Conservation (phyloP, 2,113 vertebrate genomes). For the Corythoichthys haematopterus region DNA sequence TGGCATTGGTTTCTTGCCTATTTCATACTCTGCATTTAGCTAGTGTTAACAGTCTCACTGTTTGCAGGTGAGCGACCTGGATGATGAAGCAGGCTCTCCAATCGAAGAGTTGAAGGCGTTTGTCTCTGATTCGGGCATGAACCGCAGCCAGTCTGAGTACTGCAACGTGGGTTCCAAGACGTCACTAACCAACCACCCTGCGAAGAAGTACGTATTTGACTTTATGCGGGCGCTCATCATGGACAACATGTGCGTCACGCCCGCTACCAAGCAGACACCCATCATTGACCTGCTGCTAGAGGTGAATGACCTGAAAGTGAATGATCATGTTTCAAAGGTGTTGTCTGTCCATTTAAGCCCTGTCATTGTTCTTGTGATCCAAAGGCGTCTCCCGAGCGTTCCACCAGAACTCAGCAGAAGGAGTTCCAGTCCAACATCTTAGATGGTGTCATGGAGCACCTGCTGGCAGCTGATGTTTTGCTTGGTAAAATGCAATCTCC, state of each 20-base stretch:
- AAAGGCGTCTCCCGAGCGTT: conserved; percentile 94
- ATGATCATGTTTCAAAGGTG: no score
- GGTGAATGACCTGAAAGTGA: conserved; percentile 58
- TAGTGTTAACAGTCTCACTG: not conserved
- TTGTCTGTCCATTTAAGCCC: not conserved
- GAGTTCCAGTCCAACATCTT: conserved; percentile 97
- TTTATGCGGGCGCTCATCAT: conserved; percentile 98
- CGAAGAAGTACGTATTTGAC: conserved; percentile 97
- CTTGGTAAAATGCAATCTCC: conserved; percentile 74
- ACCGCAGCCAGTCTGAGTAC: conserved; percentile 97
- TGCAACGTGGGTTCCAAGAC: conserved; percentile 96
- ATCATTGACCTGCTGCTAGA: conserved; percentile 91
- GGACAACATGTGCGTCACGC: conserved; percentile 92
- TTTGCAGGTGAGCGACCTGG: conserved; percentile 87
- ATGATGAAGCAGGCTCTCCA: conserved; percentile 92
- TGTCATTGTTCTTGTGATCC: not conserved
- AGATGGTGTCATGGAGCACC: conserved; percentile 96
- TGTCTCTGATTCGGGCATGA: conserved; percentile 90
- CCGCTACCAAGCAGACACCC: conserved; percentile 95
- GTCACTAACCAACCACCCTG: conserved; percentile 95
- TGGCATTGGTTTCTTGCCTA: no score
- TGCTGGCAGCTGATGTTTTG: conserved; percentile 93
- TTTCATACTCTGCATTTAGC: no score
- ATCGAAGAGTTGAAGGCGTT: conserved; percentile 96
- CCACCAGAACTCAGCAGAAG: conserved; percentile 95